These are phyloP conservation scores for Menidia beryllina DNA, from an alignment of 2,113 vertebrate genomes.

Conservation along the genomic window DNA sequence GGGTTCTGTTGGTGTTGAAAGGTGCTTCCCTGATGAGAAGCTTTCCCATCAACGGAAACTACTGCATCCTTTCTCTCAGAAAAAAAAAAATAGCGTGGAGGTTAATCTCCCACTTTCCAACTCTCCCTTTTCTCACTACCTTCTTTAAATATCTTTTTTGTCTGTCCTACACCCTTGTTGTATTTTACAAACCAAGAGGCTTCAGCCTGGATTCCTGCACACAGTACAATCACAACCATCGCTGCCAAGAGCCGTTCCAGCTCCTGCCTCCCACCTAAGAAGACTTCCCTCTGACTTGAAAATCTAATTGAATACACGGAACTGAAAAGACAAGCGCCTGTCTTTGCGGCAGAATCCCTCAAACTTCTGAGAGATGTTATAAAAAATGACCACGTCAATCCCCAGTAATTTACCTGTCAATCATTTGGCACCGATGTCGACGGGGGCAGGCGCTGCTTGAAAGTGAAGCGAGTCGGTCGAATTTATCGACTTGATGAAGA, in stretches of 20 bases:
- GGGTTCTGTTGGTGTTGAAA: constrained; percentile 32
- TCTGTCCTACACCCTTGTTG: no score
- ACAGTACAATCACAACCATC: constrained; percentile 47
- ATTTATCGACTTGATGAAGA: constrained; percentile 37
- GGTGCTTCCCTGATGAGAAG: constrained; percentile 44
- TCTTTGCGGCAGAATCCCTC: constrained; percentile 33
- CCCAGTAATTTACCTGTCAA: constrained; percentile 61
- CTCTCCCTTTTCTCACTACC: no score
- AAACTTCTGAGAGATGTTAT: constrained; percentile 33
- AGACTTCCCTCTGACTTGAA: constrained; percentile 43
- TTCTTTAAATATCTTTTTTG: no score
- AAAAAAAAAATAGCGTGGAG: no score
- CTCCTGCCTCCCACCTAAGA: constrained; percentile 51
- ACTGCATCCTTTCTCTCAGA: constrained; percentile 14
- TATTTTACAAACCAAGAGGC: no score
- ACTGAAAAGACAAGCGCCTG: constrained; percentile 27
- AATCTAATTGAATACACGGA: constrained; percentile 36
- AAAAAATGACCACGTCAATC: constrained; percentile 51
- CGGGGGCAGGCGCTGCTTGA: neutral
- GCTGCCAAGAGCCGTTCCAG: constrained; percentile 53
- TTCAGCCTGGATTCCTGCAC: constrained; percentile 18
- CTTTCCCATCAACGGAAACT: constrained; percentile 45
- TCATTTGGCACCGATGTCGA: constrained; percentile 29
- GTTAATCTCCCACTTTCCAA: no score
- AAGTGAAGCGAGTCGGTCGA: neutral